phyloP scores from a whole-genome alignment of 2,797 vertebrate genomes.

The Enteromius thamalakanensis region DNA sequence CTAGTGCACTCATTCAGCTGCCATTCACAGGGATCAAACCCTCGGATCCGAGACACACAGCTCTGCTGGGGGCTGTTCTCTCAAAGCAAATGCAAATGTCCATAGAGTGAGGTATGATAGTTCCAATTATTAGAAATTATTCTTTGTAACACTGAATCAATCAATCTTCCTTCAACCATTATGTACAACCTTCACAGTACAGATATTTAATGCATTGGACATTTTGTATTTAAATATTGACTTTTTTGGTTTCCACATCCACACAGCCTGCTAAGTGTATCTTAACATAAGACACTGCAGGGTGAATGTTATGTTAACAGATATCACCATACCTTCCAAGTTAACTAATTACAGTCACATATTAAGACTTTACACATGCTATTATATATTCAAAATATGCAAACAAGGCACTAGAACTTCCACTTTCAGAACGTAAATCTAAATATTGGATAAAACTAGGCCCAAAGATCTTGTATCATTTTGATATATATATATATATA shows the following conservation, averaged over 20 bases:
- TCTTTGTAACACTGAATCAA: conserved; percentile 9
- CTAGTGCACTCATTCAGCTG: conserved; percentile 13
- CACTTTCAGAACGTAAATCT: too few relatives aligned
- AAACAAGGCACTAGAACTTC: not conserved
- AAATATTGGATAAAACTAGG: too few relatives aligned
- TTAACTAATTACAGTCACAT: not conserved
- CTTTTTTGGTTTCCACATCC: not conserved
- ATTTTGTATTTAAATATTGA: not conserved
- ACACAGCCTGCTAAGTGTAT: not conserved
- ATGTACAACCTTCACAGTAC: not conserved
- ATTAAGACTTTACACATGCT: not conserved
- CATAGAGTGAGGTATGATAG: not conserved
- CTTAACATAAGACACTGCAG: not conserved
- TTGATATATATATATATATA: too few relatives aligned
- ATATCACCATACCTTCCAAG: not conserved
- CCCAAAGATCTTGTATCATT: too few relatives aligned
- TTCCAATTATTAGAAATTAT: not conserved
- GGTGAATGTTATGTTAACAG: not conserved
- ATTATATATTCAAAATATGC: not conserved
- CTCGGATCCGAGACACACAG: not conserved
- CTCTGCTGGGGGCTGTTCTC: not conserved
- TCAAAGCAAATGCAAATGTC: not conserved
- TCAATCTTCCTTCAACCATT: not conserved
- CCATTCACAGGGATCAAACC: not conserved
- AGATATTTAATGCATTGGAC: not conserved